Evolutionary conservation across 2,797 vertebrate species (phyloP), one percentile per base, ranked within the genome.

Genomic region (Vireo griseus): DNA sequence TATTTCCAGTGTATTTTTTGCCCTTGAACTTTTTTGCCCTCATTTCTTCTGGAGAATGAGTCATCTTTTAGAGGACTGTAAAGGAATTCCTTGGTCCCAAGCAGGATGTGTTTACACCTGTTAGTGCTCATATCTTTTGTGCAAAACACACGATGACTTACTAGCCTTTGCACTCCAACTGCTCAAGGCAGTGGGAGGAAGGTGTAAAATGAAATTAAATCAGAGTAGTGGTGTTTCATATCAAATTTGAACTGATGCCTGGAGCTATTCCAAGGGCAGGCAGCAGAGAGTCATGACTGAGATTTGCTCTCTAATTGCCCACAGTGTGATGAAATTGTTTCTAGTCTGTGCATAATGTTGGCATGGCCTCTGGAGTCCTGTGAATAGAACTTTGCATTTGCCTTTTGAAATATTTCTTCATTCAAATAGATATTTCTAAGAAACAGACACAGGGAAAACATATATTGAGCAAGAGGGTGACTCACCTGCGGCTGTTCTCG

Each of bases 401-500:
- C 59, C 67, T 82, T 69, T 85, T 75, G 35, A 91, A 91, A 84
- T 65, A 78, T 63, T 92, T 66, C 66, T 47, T 90, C 52, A 66
- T 81, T 88, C 87, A 71, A 26, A 65, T 24, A 75, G 69, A 9
- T 78, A 59, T 40, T 91, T 45, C 59, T 61, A 42, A 68, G 58
- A 72, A 75, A 66, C 2, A 83, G 62, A 11, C 61, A 33, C 10
- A 5, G 37, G 33, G 31, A 78, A 62, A 90, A 16, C 47, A 21
- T 7, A 10, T 9, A n/a, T 8, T 67, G 55, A 58, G 47, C 28
- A 28, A 69, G 44, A 10, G 29, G 39, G 22, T 54, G 57, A 47
- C 96, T 97, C 88, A 97, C 98, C 97, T 97, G 94, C 2, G 14
- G 86, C 7, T 97, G 93, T 40, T 97, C 93, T 19, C 3, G 65